A percentile compares a stretch with the other conserved stretches of the same genome.
Evolutionary conservation across 1,140 invertebrate genomes (phyloP).

Genomic region (Pissodes strobi): DNA sequence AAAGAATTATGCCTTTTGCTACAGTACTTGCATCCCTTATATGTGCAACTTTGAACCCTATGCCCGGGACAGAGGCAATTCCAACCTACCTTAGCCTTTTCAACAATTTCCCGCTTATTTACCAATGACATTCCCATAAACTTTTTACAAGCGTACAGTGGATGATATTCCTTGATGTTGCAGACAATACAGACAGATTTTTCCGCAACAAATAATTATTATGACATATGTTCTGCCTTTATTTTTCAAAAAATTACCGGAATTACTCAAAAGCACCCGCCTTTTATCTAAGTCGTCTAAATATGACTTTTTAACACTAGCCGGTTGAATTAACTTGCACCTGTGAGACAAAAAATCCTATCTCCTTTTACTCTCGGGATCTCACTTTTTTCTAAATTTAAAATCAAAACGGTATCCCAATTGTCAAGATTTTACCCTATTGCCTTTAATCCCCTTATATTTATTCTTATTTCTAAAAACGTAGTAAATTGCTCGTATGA

Average conservation of each 20-base stretch:
- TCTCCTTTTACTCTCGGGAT: neutral
- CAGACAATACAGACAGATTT: neutral
- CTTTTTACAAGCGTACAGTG: constrained; percentile 2
- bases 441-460: neutral
- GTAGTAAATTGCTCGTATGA: neutral
- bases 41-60: neutral
- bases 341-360: constrained; percentile 1
- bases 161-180: neutral
- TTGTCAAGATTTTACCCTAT: neutral
- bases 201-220: neutral
- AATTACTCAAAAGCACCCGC: neutral
- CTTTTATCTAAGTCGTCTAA: neutral
- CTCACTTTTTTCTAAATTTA: neutral
- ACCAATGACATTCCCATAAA: neutral
- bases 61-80: neutral
- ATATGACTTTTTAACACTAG: neutral
- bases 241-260: neutral
- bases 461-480: neutral
- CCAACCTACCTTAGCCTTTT: neutral
- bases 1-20: constrained; percentile 2
- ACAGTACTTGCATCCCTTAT: neutral
- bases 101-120: neutral
- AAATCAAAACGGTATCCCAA: constrained; percentile 2
- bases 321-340: neutral
- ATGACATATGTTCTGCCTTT: too few species aligned